Percentiles rank a stretch among this genome's conserved stretches.
Evolutionary conservation across 2,888 invertebrate genomes (phyloP).

Genomic region (Apeira syringaria): DNA sequence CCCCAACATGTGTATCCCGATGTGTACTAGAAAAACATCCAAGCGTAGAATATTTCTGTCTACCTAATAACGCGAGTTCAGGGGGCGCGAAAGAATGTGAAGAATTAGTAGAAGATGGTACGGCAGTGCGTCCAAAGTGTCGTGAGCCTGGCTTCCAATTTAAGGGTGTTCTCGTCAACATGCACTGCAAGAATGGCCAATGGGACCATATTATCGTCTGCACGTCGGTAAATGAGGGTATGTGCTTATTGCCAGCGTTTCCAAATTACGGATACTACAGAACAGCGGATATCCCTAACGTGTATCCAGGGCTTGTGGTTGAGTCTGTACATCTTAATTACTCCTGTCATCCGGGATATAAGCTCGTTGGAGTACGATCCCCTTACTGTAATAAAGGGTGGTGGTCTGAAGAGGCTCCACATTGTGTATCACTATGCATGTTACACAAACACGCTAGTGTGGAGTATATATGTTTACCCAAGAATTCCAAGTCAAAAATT

Average conservation of each 20-base stretch:
- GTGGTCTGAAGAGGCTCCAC: slow-evolving; percentile 21
- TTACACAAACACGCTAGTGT: slow-evolving; percentile 16
- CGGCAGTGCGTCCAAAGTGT: slow-evolving; percentile 15
- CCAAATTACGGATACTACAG: slow-evolving; percentile 12
- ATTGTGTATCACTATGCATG: slow-evolving; percentile 21
- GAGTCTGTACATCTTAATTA: slow-evolving; percentile 14
- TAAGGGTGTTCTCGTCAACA: slow-evolving; percentile 16
- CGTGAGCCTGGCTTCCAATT: slow-evolving; percentile 17
- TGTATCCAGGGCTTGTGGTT: slow-evolving; percentile 11
- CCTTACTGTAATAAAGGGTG: slow-evolving; percentile 21
- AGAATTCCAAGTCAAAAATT: slow-evolving; percentile 7
- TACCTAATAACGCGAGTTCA: slow-evolving; percentile 5
- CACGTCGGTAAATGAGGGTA: slow-evolving; percentile 7
- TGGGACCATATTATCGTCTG: slow-evolving; percentile 23
- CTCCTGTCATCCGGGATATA: slow-evolving; percentile 17
- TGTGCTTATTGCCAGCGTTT: slow-evolving; percentile 9
- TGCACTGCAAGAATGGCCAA: slow-evolving; percentile 19
- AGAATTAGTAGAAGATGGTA: slow-evolving; percentile 13
- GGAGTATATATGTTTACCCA: slow-evolving; percentile 16
- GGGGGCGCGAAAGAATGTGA: slow-evolving; percentile 7
- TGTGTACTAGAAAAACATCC: slow-evolving; percentile 17
- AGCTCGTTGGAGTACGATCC: slow-evolving; percentile 14
- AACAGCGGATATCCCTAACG: slow-evolving; percentile 4
- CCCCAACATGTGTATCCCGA: slow-evolving; percentile 15
- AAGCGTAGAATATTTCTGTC: slow-evolving; percentile 18